phyloP scores from a whole-genome alignment of 2,888 invertebrate genomes.

The Mythimna pallens region DNA sequence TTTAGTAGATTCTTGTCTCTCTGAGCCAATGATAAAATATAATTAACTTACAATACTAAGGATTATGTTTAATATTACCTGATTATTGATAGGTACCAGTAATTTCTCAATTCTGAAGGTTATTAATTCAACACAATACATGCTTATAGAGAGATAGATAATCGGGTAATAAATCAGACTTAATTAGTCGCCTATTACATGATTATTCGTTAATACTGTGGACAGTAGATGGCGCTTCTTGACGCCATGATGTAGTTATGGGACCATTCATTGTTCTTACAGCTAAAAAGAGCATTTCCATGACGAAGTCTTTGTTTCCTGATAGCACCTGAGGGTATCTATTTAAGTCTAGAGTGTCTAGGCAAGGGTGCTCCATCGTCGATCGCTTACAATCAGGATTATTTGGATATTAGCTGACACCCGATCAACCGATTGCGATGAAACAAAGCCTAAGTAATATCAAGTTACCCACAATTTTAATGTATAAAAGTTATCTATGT shows the following conservation, averaged over 20 bases:
- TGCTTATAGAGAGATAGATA: not conserved
- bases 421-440: too few relatives aligned
- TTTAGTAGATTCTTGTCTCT: not conserved
- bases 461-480: too few relatives aligned
- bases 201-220: constrained; percentile 4
- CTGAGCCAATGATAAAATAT: not conserved
- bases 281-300: too few relatives aligned
- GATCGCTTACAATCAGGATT: too few relatives aligned
- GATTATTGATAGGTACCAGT: constrained; percentile 1
- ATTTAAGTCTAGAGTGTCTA: too few relatives aligned
- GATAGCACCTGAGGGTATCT: too few relatives aligned
- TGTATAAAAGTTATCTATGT: too few relatives aligned
- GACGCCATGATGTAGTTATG: not conserved
- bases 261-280: too few relatives aligned
- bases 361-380: too few relatives aligned
- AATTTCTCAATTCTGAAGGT: not conserved
- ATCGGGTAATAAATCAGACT: constrained; percentile 20
- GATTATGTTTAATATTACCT: constrained; percentile 8
- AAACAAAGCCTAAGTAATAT: too few relatives aligned
- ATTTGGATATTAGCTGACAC: too few relatives aligned
- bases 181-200: not conserved
- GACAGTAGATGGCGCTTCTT: constrained; percentile 4
- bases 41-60: constrained; percentile 12
- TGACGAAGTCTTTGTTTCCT: too few relatives aligned
- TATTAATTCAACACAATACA: not conserved